Percentiles rank a stretch among this genome's conserved stretches.
Evolutionary conservation across 2,888 invertebrate genomes (phyloP).

Genomic region (Himalopsyche japonica): DNA sequence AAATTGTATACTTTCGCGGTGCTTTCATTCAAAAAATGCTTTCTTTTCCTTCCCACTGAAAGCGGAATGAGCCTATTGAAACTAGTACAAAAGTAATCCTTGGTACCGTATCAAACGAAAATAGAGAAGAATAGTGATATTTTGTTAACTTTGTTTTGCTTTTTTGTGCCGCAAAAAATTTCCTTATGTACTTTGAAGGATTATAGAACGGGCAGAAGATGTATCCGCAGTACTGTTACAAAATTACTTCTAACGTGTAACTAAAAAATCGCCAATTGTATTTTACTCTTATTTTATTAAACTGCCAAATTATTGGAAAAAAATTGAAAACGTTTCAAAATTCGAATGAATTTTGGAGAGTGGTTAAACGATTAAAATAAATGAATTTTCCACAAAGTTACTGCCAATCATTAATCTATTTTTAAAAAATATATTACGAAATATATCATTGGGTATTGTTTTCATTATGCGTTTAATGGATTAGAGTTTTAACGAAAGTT

Average conservation of each 20-base stretch:
- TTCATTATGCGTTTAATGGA: too few species aligned
- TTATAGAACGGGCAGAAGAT: neutral
- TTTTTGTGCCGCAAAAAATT: neutral
- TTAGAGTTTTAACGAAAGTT: too few species aligned
- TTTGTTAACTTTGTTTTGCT: slow-evolving; percentile 16
- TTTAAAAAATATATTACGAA: too few species aligned
- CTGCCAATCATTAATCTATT: too few species aligned
- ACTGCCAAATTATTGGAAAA: too few species aligned
- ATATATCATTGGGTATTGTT: too few species aligned
- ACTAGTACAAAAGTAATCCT: slow-evolving; percentile 31
- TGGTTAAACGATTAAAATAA: too few species aligned
- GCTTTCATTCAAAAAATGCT: slow-evolving; percentile 19
- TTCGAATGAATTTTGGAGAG: too few species aligned
- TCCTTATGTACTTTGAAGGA: neutral
- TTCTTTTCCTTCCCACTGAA: slow-evolving; percentile 17
- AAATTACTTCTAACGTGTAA: neutral
- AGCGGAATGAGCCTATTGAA: slow-evolving; percentile 29
- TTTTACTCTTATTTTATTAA: too few species aligned
- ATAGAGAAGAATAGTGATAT: slow-evolving; percentile 7
- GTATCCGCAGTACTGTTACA: neutral
- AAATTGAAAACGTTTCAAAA: too few species aligned
- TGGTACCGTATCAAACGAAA: slow-evolving; percentile 13
- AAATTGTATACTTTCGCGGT: slow-evolving; percentile 18
- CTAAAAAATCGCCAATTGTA: too few species aligned
- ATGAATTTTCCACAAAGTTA: too few species aligned